These are phyloP conservation scores for Brachynemurus nebulosus DNA, from an alignment of 2,888 invertebrate genomes.

Conservation along the genomic window DNA sequence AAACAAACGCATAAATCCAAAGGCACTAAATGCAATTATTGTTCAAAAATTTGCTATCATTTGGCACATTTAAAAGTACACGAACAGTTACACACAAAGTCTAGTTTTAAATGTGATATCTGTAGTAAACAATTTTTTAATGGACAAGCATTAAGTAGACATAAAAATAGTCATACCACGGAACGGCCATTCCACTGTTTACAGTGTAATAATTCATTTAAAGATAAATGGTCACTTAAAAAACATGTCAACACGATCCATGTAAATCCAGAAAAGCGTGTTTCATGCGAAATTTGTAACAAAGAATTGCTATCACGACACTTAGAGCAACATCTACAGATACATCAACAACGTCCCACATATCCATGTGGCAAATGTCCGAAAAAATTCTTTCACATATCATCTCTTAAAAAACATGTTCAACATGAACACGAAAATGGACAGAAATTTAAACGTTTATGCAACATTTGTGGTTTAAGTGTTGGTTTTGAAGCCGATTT, in stretches of 20 bases:
- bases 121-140: not conserved
- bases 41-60: not conserved
- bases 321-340: not conserved
- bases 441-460: not conserved
- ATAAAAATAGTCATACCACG: not conserved
- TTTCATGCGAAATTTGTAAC: not conserved
- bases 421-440: not conserved
- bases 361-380: not conserved
- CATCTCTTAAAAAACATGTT: not conserved
- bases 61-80: not conserved
- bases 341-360: conserved; percentile 1
- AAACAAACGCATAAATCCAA: not conserved
- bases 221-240: not conserved
- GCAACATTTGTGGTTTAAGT: not conserved
- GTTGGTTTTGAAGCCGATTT: not conserved
- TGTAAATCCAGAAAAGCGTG: not conserved
- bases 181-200: not conserved
- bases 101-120: conserved; percentile 1
- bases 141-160: not conserved
- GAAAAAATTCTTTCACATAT: not conserved
- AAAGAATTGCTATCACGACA: not conserved
- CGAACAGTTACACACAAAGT: not conserved
- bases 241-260: not conserved
- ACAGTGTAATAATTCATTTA: not conserved
- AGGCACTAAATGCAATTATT: not conserved